Percentiles rank a stretch among this genome's conserved stretches.
Evolutionary conservation across 2,888 invertebrate genomes (phyloP).

Genomic region (Adineta ricciae): DNA sequence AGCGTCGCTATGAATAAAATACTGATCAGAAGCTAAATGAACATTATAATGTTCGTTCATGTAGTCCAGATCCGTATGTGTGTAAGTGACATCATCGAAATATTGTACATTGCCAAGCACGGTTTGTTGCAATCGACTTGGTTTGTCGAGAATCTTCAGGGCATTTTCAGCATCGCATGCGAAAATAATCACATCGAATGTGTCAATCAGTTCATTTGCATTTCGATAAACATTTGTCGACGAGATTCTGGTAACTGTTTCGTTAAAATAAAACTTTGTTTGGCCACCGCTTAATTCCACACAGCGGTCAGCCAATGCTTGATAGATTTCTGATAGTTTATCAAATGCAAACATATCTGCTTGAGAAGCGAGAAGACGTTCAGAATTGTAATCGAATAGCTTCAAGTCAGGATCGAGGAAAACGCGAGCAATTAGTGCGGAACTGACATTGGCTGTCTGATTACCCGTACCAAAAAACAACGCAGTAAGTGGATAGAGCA

Average conservation of each 20-base stretch:
- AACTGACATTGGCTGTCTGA: slow-evolving; percentile 40
- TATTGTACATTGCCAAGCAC: slow-evolving; percentile 40
- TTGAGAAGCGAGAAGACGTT: slow-evolving; percentile 39
- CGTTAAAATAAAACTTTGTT: slow-evolving; percentile 37
- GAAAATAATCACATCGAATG: slow-evolving; percentile 40
- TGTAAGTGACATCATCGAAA: slow-evolving; percentile 40
- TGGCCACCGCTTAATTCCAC: not conserved
- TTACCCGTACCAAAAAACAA: slow-evolving; percentile 43
- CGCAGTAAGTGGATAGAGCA: slow-evolving; percentile 41
- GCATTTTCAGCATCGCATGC: slow-evolving; percentile 42
- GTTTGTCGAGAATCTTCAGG: slow-evolving; percentile 37
- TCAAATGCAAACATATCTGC: slow-evolving; percentile 43
- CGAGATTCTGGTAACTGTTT: slow-evolving; percentile 35
- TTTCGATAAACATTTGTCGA: slow-evolving; percentile 37
- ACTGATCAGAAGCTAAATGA: slow-evolving; percentile 39
- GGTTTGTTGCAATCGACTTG: slow-evolving; percentile 38
- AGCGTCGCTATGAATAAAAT: slow-evolving; percentile 39
- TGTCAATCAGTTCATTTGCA: slow-evolving; percentile 36
- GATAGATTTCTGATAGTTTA: slow-evolving; percentile 40
- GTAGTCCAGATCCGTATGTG: slow-evolving; percentile 41
- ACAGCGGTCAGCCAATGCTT: not conserved
- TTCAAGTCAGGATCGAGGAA: slow-evolving; percentile 41
- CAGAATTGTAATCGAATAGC: slow-evolving; percentile 40
- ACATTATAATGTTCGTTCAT: slow-evolving; percentile 41
- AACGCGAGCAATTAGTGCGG: slow-evolving; percentile 41